These are phyloP conservation scores for Atlantisia rogersi DNA, from an alignment of 2,113 vertebrate species.

Conservation along the genomic window DNA sequence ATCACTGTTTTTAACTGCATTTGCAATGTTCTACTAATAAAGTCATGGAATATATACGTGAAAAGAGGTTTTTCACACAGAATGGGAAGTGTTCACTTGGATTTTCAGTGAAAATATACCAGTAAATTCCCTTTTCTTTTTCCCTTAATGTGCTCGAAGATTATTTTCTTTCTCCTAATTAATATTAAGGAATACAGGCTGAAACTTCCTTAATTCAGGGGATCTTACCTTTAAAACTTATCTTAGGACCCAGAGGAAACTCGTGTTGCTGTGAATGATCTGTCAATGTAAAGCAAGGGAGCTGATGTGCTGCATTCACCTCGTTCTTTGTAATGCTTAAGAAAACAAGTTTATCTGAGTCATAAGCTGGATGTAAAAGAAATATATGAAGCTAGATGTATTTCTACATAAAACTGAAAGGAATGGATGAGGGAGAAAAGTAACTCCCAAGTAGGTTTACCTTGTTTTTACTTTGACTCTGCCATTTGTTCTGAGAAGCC, in stretches of 20 bases:
- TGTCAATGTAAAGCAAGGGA: background rate
- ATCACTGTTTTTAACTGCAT: background rate
- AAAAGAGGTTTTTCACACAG: background rate
- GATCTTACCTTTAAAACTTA: background rate
- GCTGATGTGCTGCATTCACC: background rate
- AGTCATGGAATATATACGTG: background rate
- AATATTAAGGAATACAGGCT: conserved; percentile 7
- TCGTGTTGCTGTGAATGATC: rapidly evolving
- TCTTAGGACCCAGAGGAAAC: background rate
- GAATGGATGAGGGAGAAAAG: background rate
- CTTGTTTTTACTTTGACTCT: background rate
- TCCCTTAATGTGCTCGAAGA: background rate
- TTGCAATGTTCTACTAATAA: background rate
- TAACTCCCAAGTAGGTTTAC: background rate
- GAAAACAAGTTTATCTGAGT: background rate
- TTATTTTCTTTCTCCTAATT: conserved; percentile 2
- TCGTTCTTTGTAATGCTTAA: background rate
- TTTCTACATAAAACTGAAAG: background rate
- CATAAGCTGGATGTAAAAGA: background rate
- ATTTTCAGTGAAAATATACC: conserved; percentile 8
- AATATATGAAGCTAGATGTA: background rate
- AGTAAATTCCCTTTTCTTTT: background rate
- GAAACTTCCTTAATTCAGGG: background rate
- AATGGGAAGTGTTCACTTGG: background rate
- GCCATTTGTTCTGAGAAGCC: background rate